Conservation (phyloP, 2,113 vertebrate genomes). For the Excalfactoria chinensis region DNA sequence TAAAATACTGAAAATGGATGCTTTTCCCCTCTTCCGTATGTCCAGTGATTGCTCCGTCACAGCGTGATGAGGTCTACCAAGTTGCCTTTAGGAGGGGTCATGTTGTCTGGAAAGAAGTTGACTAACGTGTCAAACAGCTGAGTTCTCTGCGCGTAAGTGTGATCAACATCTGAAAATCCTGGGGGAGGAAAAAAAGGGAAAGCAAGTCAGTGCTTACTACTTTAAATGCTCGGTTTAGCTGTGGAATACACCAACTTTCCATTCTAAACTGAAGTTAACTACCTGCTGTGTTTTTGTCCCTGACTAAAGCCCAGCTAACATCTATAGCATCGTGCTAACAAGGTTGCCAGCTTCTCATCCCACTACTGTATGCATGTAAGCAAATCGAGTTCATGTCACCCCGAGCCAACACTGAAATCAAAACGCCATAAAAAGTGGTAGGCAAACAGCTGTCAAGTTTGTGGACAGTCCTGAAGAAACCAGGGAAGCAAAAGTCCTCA, state of each 20-base stretch:
- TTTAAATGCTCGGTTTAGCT: neutral
- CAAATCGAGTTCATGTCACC: neutral
- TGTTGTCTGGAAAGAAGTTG: conserved; percentile 99
- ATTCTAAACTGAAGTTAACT: neutral
- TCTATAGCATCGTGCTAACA: neutral
- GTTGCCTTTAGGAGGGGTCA: conserved; percentile 99
- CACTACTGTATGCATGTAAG: neutral
- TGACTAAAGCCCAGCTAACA: no score
- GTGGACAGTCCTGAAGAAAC: neutral
- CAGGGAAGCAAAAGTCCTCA: neutral
- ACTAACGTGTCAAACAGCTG: conserved; percentile 98
- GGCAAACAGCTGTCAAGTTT: neutral
- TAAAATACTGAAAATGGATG: conserved; percentile 69
- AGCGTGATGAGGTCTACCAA: conserved; percentile 98
- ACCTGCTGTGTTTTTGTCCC: neutral
- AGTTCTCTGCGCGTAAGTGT: conserved; percentile 96
- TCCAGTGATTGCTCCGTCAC: conserved; percentile 76
- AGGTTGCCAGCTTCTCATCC: neutral
- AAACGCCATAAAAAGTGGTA: conserved; percentile 11
- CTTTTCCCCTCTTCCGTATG: conserved; percentile 42
- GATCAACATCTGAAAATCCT: conserved; percentile 98
- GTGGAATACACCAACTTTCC: neutral
- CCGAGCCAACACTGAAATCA: neutral
- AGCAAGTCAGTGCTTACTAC: neutral
- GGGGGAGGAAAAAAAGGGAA: conserved; percentile 26